Evolutionary conservation across 2,797 vertebrate species (phyloP).

Genomic region (Prionace glauca): DNA sequence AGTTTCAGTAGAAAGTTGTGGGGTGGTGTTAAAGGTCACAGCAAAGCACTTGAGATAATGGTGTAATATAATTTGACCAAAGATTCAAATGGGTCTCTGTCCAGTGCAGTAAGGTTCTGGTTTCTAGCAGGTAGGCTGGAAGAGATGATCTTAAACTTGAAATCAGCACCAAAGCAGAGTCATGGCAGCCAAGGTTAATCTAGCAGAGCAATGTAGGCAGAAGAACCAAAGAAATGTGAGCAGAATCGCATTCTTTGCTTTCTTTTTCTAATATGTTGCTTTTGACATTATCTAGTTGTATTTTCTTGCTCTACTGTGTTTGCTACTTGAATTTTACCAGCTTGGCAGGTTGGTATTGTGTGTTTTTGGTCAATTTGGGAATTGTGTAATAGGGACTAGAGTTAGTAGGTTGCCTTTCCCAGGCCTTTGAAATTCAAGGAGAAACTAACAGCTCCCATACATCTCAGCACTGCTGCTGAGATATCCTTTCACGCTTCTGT

Average conservation of each 20-base stretch:
- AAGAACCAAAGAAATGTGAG: not conserved
- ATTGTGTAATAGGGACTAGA: not conserved
- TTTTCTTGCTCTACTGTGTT: not conserved
- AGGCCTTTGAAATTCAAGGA: not conserved
- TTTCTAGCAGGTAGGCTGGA: not conserved
- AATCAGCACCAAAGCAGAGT: not conserved
- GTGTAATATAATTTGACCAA: not conserved
- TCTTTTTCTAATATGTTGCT: not conserved
- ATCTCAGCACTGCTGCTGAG: not conserved
- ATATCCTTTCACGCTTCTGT: not conserved
- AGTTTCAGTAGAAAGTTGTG: not conserved
- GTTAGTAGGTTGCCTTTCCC: not conserved
- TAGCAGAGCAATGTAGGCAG: not conserved
- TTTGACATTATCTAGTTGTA: not conserved
- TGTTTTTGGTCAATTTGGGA: not conserved
- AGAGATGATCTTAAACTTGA: not conserved
- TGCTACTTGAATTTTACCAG: not conserved
- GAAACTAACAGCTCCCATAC: not conserved
- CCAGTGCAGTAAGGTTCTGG: not conserved
- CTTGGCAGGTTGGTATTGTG: not conserved
- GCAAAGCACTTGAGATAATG: not conserved
- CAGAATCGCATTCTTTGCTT: not conserved
- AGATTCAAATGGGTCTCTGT: not conserved
- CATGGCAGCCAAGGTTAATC: not conserved
- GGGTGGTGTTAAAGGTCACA: not conserved